These are phyloP conservation scores for Chlorodrepanis virens DNA, from an alignment of 2,113 vertebrate species.

Conservation along the genomic window DNA sequence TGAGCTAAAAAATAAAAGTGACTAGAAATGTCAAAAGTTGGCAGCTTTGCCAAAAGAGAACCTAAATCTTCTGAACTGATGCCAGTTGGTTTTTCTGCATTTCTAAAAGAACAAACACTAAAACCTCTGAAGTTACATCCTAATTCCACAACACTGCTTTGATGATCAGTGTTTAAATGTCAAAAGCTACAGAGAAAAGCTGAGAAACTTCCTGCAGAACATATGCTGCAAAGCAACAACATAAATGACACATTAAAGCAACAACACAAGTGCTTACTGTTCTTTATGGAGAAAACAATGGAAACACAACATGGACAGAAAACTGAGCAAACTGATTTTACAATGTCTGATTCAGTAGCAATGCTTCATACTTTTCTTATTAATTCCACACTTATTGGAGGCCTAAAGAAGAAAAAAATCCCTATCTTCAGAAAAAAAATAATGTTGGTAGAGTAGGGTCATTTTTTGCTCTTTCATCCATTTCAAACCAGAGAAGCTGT, in stretches of 20 bases:
- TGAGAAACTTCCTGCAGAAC: neutral
- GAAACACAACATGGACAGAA: neutral
- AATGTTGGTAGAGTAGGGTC: neutral
- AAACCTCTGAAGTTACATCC: neutral
- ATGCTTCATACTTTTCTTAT: neutral
- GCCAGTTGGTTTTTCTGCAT: neutral
- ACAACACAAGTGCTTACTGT: neutral
- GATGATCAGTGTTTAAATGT: neutral
- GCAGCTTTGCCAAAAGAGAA: neutral
- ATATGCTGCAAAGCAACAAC: neutral
- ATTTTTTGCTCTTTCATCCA: neutral
- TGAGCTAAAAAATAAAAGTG: neutral
- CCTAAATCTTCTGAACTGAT: neutral
- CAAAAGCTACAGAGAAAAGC: neutral
- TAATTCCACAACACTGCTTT: neutral
- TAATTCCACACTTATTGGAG: neutral
- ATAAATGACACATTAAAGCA: neutral
- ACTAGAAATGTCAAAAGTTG: neutral
- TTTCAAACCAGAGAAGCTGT: neutral
- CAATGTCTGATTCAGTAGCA: neutral
- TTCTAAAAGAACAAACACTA: neutral
- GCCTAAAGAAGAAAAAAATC: neutral
- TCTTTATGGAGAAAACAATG: neutral
- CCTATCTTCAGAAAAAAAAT: neutral
- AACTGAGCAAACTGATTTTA: neutral